Percentiles rank a stretch among this genome's conserved stretches.
Evolutionary conservation across 2,888 invertebrate species (phyloP).

Genomic region (Synergus gifuensis): DNA sequence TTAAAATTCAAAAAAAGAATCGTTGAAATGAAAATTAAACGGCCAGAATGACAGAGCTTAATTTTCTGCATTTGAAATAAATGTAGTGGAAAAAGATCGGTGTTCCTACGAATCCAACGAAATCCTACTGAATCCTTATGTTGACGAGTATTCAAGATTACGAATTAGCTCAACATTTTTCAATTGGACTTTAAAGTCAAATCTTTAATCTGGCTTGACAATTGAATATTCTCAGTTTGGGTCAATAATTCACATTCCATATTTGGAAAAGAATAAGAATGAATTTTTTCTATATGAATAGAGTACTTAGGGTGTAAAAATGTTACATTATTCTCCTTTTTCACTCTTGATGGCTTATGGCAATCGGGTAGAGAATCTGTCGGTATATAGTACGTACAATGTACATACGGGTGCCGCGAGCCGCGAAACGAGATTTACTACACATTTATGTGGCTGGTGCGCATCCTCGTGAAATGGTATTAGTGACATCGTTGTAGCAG

Average conservation of each 20-base stretch:
- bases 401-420: slow-evolving; percentile 60
- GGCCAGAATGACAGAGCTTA: background rate
- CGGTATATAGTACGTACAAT: slow-evolving; percentile 25
- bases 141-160: too few species aligned
- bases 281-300: background rate
- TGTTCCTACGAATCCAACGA: too few species aligned
- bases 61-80: background rate
- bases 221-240: too few species aligned
- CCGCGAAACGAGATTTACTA: slow-evolving; percentile 73
- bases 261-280: too few species aligned
- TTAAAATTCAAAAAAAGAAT: background rate
- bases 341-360: background rate
- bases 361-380: background rate
- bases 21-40: background rate
- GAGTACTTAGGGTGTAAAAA: background rate
- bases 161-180: too few species aligned
- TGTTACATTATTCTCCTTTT: background rate
- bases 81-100: too few species aligned
- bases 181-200: too few species aligned
- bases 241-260: too few species aligned
- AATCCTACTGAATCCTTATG: too few species aligned
- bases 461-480: slow-evolving; percentile 66
- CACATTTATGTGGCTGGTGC: slow-evolving; percentile 53
- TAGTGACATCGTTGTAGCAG: slow-evolving; percentile 56
- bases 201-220: too few species aligned